Percentiles rank a stretch among this genome's conserved stretches.
These are phyloP conservation scores for Muraenolepis orangiensis DNA, from an alignment of 2,797 vertebrate genomes.

Conservation along the genomic window DNA sequence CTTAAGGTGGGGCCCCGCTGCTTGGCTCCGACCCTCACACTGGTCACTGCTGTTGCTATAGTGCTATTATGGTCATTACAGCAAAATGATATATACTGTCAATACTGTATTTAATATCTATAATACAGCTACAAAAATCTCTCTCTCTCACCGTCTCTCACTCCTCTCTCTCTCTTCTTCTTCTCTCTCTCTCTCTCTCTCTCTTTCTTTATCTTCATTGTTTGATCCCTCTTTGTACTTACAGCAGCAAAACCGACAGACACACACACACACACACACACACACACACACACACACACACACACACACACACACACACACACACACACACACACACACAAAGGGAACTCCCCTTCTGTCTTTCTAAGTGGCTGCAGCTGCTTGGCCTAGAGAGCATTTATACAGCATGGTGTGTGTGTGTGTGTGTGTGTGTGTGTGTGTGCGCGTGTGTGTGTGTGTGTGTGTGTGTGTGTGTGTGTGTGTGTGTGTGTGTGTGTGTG, in stretches of 20 bases:
- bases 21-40: too few species aligned
- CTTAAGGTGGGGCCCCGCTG: too few species aligned
- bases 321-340: constrained; percentile 1
- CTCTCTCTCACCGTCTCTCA: background rate
- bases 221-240: constrained; percentile 1
- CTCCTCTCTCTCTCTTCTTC: background rate
- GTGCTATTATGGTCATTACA: background rate
- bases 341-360: background rate
- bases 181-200: background rate
- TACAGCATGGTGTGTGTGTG: background rate
- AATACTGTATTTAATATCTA: too few species aligned
- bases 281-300: background rate
- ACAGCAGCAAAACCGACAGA: background rate
- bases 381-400: background rate
- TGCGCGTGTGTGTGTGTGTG: background rate
- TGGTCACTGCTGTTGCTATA: background rate
- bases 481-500: constrained; percentile 1
- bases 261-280: constrained; percentile 1
- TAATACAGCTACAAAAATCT: too few species aligned
- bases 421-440: background rate
- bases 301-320: background rate
- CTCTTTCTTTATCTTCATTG: background rate
- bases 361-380: background rate
- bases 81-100: too few species aligned
- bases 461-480: constrained; percentile 1